phyloP scores from a whole-genome alignment of 2,888 invertebrate genomes.

The Oscheius sp. region DNA sequence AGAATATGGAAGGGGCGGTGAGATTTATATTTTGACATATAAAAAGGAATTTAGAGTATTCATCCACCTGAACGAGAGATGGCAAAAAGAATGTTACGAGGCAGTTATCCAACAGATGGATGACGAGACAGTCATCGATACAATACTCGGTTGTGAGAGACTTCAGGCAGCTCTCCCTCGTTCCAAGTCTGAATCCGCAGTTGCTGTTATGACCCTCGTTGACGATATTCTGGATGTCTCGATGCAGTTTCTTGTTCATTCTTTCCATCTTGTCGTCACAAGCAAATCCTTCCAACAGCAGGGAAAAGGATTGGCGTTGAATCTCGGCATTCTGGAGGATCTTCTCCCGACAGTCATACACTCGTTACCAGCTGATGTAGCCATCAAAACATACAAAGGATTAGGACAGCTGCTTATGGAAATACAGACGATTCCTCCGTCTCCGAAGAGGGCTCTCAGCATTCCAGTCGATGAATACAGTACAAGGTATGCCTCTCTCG shows the following conservation, averaged over 20 bases:
- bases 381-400: slow-evolving; percentile 77
- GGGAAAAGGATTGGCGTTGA: slow-evolving; percentile 80
- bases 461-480: slow-evolving; percentile 58
- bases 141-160: slow-evolving; percentile 85
- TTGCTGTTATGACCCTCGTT: slow-evolving; percentile 84
- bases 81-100: slow-evolving; percentile 67
- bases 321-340: slow-evolving; percentile 82
- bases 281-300: slow-evolving; percentile 78
- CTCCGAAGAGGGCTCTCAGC: slow-evolving; percentile 37
- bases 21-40: neutral
- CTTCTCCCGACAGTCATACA: slow-evolving; percentile 83
- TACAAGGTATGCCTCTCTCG: slow-evolving; percentile 58
- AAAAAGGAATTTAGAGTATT: slow-evolving; percentile 77
- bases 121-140: slow-evolving; percentile 83
- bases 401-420: slow-evolving; percentile 27
- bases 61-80: slow-evolving; percentile 83
- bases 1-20: slow-evolving; percentile 84
- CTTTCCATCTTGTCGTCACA: slow-evolving; percentile 81
- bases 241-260: slow-evolving; percentile 82
- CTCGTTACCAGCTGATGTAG: slow-evolving; percentile 82
- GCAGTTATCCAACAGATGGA: slow-evolving; percentile 71
- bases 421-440: slow-evolving; percentile 33
- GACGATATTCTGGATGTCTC: slow-evolving; percentile 83
- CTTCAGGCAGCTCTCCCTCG: slow-evolving; percentile 73
- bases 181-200: slow-evolving; percentile 78